Conservation (phyloP, 2,797 vertebrate genomes). For the Brachyrhaphis roseni region DNA sequence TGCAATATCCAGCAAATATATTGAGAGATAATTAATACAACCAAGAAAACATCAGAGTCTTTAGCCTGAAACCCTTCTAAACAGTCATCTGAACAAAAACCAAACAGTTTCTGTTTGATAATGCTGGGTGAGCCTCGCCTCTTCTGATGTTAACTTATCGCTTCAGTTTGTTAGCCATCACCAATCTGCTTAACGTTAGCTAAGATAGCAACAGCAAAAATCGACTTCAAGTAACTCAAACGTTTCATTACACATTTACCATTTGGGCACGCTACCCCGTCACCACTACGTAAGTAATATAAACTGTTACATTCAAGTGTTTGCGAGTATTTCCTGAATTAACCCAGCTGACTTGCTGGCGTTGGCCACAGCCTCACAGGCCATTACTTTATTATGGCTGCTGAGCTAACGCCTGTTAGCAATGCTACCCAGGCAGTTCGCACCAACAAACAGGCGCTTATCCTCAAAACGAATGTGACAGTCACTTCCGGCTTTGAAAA, state of each 20-base stretch:
- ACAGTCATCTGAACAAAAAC: neutral
- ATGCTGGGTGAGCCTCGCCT: conserved; percentile 9
- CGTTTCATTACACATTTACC: neutral
- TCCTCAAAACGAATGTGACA: conserved; percentile 8
- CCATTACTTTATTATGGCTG: conserved; percentile 59
- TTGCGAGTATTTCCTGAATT: neutral
- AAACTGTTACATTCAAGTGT: neutral
- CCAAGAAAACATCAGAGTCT: neutral
- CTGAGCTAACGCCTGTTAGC: conserved; percentile 65
- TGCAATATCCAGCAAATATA: neutral
- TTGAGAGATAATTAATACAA: neutral
- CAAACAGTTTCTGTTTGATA: neutral
- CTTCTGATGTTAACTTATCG: conserved; percentile 37
- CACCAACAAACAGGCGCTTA: conserved; percentile 33
- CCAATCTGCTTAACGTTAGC: conserved; percentile 56
- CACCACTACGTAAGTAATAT: too few species aligned
- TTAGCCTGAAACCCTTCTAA: neutral
- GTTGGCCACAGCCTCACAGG: conserved; percentile 49
- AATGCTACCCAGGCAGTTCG: conserved; percentile 51
- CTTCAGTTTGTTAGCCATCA: conserved; percentile 28
- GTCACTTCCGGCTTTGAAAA: neutral
- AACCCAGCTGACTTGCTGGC: conserved; percentile 28
- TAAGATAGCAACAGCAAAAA: conserved; percentile 33
- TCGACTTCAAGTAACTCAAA: conserved; percentile 26
- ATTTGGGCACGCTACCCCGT: neutral